These are phyloP conservation scores for Heterotis niloticus DNA, from an alignment of 2,113 vertebrate species.

Conservation along the genomic window DNA sequence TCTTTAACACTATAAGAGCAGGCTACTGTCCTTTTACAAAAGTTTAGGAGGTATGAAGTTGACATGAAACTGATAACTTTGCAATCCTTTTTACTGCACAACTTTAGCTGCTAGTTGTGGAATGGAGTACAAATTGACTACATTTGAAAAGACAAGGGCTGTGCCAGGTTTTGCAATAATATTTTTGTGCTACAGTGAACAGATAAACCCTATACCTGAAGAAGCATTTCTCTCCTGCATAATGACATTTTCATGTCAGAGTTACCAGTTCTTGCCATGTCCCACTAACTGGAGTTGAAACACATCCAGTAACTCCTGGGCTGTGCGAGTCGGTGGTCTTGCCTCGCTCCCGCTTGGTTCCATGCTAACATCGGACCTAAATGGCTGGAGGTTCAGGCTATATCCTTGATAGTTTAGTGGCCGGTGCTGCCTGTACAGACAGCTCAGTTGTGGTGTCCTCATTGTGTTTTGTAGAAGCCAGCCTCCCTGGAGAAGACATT, in stretches of 20 bases:
- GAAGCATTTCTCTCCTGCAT: slow-evolving; percentile 27
- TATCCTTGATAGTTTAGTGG: neutral
- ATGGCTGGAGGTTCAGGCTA: slow-evolving; percentile 22
- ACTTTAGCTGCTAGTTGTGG: neutral
- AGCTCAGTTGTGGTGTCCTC: slow-evolving; percentile 29
- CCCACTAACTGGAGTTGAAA: slow-evolving; percentile 16
- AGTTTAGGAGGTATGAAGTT: no score
- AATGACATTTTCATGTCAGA: slow-evolving; percentile 28
- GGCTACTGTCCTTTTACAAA: no score
- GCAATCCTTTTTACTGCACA: neutral
- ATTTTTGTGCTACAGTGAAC: slow-evolving; percentile 38
- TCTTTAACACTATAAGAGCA: no score
- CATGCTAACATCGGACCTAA: slow-evolving; percentile 30
- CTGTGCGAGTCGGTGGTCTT: slow-evolving; percentile 42
- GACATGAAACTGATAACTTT: no score
- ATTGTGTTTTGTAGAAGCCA: slow-evolving; percentile 71
- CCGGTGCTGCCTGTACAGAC: slow-evolving; percentile 25
- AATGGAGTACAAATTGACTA: neutral
- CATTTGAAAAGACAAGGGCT: neutral
- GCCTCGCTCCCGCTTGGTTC: slow-evolving; percentile 41
- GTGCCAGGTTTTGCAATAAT: slow-evolving; percentile 15
- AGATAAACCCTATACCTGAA: slow-evolving; percentile 25
- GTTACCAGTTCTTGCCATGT: slow-evolving; percentile 34
- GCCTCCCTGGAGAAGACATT: slow-evolving; percentile 87
- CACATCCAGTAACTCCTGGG: slow-evolving; percentile 30